These are phyloP conservation scores for Athene noctua DNA, from an alignment of 2,113 vertebrate genomes.

Conservation along the genomic window DNA sequence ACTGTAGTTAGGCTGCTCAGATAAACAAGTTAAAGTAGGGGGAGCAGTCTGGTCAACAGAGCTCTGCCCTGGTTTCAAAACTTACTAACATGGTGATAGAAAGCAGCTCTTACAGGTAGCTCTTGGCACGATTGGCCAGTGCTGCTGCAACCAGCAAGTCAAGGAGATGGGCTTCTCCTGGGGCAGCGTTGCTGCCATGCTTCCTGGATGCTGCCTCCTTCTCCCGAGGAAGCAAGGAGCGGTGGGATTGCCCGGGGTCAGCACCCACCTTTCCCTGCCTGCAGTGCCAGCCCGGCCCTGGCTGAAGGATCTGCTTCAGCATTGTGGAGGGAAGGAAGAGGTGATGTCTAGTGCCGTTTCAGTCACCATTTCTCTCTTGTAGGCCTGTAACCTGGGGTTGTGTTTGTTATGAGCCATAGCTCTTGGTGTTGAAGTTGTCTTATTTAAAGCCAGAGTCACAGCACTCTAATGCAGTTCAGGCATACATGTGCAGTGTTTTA, in stretches of 20 bases:
- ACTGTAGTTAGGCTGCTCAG: neutral
- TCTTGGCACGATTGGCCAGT: neutral
- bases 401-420: neutral
- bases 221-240: neutral
- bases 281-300: neutral
- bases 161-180: neutral
- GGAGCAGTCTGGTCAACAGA: neutral
- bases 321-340: neutral
- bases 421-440: neutral
- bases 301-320: neutral
- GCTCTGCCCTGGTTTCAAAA: neutral
- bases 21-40: neutral
- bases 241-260: neutral
- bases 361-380: neutral
- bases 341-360: too few relatives aligned
- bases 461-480: neutral
- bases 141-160: neutral
- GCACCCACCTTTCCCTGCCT: neutral
- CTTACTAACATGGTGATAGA: neutral
- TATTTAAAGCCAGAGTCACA: neutral
- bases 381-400: neutral
- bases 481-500: neutral
- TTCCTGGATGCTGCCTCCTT: neutral
- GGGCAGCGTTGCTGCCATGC: neutral
- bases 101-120: neutral